Evolutionary conservation across 2,113 vertebrate species (phyloP).

Genomic region (Lethenteron reissneri): DNA sequence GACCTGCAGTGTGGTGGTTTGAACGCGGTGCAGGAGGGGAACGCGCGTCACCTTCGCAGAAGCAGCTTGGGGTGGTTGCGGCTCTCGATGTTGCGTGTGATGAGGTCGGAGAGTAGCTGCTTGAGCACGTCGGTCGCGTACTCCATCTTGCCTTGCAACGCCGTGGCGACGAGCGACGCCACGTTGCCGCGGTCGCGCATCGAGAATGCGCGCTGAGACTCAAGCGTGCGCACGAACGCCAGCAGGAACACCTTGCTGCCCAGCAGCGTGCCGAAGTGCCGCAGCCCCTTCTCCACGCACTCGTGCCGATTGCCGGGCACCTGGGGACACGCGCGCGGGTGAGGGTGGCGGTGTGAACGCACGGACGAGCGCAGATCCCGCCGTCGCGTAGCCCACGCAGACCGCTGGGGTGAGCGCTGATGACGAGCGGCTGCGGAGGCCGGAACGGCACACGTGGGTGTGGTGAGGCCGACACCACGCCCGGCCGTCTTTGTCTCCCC

Average conservation of each 20-base stretch:
- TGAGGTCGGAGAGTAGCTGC: constrained; percentile 82
- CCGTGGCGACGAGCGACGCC: constrained; percentile 95
- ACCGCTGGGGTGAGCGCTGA: constrained; percentile 10
- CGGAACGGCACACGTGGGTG: constrained; percentile 21
- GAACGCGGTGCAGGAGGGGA: too few species aligned
- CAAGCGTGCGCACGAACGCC: constrained; percentile 83
- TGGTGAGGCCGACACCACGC: neutral
- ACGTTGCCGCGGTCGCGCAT: constrained; percentile 94
- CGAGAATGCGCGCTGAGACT: constrained; percentile 83
- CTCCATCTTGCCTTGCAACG: constrained; percentile 73
- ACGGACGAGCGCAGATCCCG: rapidly evolving
- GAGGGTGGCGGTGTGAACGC: rapidly evolving
- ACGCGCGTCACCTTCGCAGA: constrained; percentile 44
- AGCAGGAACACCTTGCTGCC: constrained; percentile 97
- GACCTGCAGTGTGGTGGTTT: too few species aligned
- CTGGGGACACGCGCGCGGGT: constrained; percentile 17
- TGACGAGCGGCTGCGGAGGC: constrained; percentile 19
- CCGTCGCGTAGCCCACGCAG: neutral
- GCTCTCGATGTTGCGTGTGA: constrained; percentile 90
- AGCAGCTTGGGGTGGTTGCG: constrained; percentile 97
- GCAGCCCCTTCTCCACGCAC: constrained; percentile 80
- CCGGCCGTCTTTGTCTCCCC: neutral
- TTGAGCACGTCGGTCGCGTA: constrained; percentile 92
- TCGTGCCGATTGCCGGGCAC: constrained; percentile 84
- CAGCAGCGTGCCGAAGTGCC: constrained; percentile 83